A percentile compares a stretch with the other conserved stretches of the same genome.
These are phyloP conservation scores for Eurystomus glaucurus DNA, from an alignment of 2,797 vertebrate species.

Conservation along the genomic window DNA sequence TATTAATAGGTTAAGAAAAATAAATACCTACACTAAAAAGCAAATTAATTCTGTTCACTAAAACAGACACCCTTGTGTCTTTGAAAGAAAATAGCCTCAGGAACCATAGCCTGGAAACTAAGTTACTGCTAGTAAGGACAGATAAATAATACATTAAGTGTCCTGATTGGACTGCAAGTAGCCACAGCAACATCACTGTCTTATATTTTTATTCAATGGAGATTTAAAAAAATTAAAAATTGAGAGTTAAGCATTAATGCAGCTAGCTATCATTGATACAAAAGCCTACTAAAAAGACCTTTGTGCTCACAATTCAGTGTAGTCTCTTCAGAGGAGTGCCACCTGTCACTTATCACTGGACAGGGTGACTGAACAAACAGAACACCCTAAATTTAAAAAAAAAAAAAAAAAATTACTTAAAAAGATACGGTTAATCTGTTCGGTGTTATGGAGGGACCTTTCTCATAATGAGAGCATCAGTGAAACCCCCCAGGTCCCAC, in stretches of 20 bases:
- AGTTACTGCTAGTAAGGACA: background rate
- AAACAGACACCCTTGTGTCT: accelerated
- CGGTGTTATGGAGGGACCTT: background rate
- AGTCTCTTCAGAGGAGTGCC: background rate
- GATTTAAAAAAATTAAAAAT: background rate
- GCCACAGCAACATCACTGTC: background rate
- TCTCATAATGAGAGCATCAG: background rate
- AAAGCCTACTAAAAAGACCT: background rate
- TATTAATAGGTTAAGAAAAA: background rate
- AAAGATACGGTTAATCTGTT: background rate
- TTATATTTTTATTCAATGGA: background rate
- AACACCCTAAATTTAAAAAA: background rate
- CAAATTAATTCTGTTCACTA: background rate
- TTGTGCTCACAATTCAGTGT: background rate
- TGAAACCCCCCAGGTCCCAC: background rate
- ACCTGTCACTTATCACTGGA: background rate
- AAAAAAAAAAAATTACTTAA: background rate
- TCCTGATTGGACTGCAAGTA: background rate
- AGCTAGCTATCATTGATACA: background rate
- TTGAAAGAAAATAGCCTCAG: background rate
- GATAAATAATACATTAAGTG: background rate
- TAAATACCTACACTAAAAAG: background rate
- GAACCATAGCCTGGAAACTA: background rate
- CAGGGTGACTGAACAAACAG: background rate
- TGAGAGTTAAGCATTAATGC: background rate